Evolutionary conservation across 2,888 invertebrate species (phyloP).

Genomic region (Cataglyphis cursor): DNA sequence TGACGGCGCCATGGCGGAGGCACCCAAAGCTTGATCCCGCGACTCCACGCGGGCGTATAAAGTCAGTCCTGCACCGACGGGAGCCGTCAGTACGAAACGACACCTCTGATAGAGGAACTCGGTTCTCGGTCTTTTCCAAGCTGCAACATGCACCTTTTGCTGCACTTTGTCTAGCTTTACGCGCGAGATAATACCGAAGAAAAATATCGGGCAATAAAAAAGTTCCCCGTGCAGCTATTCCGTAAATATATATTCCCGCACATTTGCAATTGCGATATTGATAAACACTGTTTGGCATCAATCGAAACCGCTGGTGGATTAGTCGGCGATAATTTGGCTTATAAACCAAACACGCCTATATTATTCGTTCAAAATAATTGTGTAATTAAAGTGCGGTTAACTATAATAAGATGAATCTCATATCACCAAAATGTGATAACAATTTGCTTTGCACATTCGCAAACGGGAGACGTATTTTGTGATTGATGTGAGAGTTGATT

Average conservation of each 20-base stretch:
- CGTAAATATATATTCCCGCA: background rate
- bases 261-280: background rate
- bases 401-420: slow-evolving; percentile 16
- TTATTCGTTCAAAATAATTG: slow-evolving; percentile 16
- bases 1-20: slow-evolving; percentile 66
- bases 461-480: slow-evolving; percentile 11
- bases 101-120: slow-evolving; percentile 74
- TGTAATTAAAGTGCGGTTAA: slow-evolving; percentile 37
- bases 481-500: slow-evolving; percentile 36
- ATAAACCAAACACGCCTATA: background rate
- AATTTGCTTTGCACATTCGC: slow-evolving; percentile 13
- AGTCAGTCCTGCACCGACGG: slow-evolving; percentile 78
- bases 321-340: slow-evolving; percentile 17
- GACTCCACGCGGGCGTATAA: slow-evolving; percentile 74
- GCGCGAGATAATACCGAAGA: slow-evolving; percentile 4
- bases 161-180: background rate
- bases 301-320: background rate
- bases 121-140: slow-evolving; percentile 62
- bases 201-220: background rate
- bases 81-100: slow-evolving; percentile 78
- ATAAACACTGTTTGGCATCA: background rate
- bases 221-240: background rate
- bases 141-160: slow-evolving; percentile 51
- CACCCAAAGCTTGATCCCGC: slow-evolving; percentile 66
- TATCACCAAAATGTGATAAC: slow-evolving; percentile 11